Evolutionary conservation across 92 coral and sea anemone species (phyloP).

Genomic region (Epizoanthus stellaris): DNA sequence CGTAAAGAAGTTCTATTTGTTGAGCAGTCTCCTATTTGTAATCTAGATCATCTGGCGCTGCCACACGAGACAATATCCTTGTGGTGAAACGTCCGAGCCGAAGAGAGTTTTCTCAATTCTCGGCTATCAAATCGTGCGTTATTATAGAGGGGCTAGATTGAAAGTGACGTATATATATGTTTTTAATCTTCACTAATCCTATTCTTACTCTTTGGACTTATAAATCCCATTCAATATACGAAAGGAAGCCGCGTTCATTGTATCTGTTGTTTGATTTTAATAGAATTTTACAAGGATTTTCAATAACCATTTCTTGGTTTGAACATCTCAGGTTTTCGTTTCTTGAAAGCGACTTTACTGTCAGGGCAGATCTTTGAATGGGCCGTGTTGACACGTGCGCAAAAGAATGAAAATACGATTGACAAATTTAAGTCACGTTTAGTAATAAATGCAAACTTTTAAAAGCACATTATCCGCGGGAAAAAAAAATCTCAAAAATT

Average conservation of each 20-base stretch:
- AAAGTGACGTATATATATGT: neutral
- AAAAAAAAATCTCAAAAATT: neutral
- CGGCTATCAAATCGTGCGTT: no score
- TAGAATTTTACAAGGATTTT: neutral
- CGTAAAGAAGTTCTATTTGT: no score
- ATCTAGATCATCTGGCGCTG: no score
- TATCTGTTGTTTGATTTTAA: neutral
- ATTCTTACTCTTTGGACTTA: neutral
- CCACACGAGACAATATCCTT: no score
- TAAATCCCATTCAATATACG: neutral
- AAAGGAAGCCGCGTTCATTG: neutral
- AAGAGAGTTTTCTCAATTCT: no score
- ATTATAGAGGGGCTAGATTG: neutral
- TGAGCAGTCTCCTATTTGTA: no score
- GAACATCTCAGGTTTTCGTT: neutral
- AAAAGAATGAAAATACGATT: neutral
- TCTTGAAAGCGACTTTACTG: neutral
- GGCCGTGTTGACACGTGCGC: neutral
- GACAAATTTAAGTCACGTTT: neutral
- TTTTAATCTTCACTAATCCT: slow-evolving; percentile 10
- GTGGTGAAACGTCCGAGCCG: no score
- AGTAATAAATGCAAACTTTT: neutral
- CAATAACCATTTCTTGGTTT: neutral
- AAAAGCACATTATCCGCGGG: neutral
- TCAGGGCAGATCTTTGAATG: neutral